Conservation (phyloP, 2,797 vertebrate species). For the Pseudochirops cupreus region DNA sequence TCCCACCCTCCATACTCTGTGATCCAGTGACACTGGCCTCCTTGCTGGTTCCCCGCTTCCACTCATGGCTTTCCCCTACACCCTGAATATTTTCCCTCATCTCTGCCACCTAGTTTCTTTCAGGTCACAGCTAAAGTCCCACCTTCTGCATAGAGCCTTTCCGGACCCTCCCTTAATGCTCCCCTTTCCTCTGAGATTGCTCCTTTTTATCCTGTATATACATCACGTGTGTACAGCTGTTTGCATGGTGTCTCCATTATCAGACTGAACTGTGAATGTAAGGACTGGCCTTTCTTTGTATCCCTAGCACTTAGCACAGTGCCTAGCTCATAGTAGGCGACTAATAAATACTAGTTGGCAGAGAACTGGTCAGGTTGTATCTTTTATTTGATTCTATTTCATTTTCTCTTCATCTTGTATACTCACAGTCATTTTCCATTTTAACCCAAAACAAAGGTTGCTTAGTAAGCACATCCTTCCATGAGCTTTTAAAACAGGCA, state of each 20-base stretch:
- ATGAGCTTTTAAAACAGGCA: background rate
- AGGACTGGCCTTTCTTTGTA: background rate
- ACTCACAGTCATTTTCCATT: background rate
- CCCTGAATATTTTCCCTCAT: background rate
- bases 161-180: background rate
- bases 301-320: background rate
- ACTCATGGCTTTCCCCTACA: background rate
- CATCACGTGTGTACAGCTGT: background rate
- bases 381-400: background rate
- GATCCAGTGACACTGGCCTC: background rate
- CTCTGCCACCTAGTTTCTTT: background rate
- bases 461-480: background rate
- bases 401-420: background rate
- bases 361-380: background rate
- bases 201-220: background rate
- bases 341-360: background rate
- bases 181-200: background rate
- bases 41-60: background rate
- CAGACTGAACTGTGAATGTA: background rate
- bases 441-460: background rate
- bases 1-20: background rate
- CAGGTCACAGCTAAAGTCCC: background rate
- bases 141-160: background rate
- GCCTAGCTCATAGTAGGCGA: background rate
- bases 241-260: background rate